These are phyloP conservation scores for Orthosia incerta DNA, from an alignment of 2,888 invertebrate genomes.

Conservation along the genomic window DNA sequence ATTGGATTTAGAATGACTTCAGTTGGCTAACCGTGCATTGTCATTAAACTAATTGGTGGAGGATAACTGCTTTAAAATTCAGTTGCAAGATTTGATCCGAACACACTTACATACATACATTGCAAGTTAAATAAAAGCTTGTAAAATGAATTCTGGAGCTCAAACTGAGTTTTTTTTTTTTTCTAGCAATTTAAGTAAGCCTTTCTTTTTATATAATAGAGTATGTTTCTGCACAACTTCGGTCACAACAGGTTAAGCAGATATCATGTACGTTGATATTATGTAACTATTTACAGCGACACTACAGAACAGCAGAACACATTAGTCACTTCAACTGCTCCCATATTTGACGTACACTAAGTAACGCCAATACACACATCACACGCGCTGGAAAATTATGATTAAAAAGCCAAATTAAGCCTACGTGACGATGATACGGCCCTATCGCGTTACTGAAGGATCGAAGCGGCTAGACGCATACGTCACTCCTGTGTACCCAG, in stretches of 20 bases:
- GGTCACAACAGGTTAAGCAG: not conserved
- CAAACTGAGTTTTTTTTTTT: not conserved
- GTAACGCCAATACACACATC: not conserved
- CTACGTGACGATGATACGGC: slow-evolving; percentile 36
- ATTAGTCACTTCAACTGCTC: not conserved
- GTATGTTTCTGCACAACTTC: no score
- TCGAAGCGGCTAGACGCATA: slow-evolving; percentile 87
- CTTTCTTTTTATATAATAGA: not conserved
- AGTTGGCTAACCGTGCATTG: no score
- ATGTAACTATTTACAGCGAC: not conserved
- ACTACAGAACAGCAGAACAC: not conserved
- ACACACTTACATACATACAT: no score
- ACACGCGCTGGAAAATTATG: slow-evolving; percentile 3
- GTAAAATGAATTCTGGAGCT: no score
- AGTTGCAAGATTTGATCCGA: no score
- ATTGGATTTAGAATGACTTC: no score
- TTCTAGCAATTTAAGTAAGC: not conserved
- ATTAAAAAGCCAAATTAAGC: slow-evolving; percentile 42
- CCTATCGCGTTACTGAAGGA: slow-evolving; percentile 67
- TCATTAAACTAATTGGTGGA: no score
- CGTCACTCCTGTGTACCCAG: slow-evolving; percentile 77
- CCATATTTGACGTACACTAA: not conserved
- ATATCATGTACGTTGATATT: not conserved
- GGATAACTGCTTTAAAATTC: no score
- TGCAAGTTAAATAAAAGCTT: no score